Evolutionary conservation across 2,888 invertebrate genomes (phyloP), one percentile per base, ranked within the genome.

Genomic region (Cerastis leucographa): DNA sequence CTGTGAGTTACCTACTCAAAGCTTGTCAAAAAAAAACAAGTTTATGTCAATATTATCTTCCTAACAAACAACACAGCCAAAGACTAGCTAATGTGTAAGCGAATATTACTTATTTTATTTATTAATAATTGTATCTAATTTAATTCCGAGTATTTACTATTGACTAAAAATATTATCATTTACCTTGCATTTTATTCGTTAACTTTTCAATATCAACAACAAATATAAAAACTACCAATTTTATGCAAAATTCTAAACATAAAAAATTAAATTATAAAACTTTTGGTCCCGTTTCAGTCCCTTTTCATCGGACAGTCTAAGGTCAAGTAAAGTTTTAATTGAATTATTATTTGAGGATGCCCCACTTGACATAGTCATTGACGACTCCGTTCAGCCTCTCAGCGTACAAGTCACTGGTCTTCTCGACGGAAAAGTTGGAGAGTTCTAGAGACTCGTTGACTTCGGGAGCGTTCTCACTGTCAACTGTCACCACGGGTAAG

Each of bases 361-460:
- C 93, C 92, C 92, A 93, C 29, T 87, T 88, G 7, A 92, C 85
- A 59, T 85, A 93, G 56, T 94, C 94, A 19, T 92, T 91, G 51
- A 95, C 84, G 25, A 94, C 80, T 0, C 92, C 94, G 69, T 93
- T 94, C 29, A 95, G 78, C 19, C 94, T 81, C 54, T 91, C 90
- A 0, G 80, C 71, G 81, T 89, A 94, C 3, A 92, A 80, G 11
- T 72, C 79, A 78, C 87, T 93, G 35, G 92, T 90, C 17, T 86
- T 89, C 69, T 89, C 76, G 4, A 90, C 75, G 4, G 83, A 78
- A 77, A 92, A 91, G 66, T 77, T 71, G 5, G 85, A 61, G 3
- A 92, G 42, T 4, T 88, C 89, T 66, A 90, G 51, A 35, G 82
- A 74, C 11, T 87, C 83, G 54, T 85, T 76, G 12, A 92, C 77